These are phyloP conservation scores for Dromius quadrimaculatus DNA, from an alignment of 2,888 invertebrate genomes.

Conservation along the genomic window DNA sequence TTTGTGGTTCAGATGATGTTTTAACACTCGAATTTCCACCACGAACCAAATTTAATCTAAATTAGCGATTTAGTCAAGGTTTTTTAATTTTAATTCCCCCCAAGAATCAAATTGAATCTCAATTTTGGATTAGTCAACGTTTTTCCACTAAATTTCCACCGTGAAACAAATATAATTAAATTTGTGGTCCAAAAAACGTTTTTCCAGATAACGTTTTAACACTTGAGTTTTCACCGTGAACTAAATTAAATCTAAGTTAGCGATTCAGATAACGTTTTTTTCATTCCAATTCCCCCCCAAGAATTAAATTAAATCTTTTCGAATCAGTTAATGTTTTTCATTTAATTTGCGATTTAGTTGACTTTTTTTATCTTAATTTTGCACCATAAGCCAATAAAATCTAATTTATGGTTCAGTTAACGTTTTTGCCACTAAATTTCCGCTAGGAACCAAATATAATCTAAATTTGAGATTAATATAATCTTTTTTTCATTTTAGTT, in stretches of 20 bases:
- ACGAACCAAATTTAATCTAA: background rate
- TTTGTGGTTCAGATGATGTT: background rate
- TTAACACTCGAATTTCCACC: background rate
- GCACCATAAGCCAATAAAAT: background rate
- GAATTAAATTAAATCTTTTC: background rate
- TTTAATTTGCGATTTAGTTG: too few species aligned
- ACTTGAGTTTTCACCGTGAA: background rate
- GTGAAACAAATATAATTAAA: background rate
- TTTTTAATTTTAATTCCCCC: background rate
- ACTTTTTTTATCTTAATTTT: too few species aligned
- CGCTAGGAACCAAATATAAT: too few species aligned
- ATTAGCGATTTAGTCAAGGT: background rate
- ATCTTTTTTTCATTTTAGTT: background rate
- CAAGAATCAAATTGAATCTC: background rate
- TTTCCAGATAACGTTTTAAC: background rate
- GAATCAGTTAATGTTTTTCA: too few species aligned
- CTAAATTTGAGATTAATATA: too few species aligned
- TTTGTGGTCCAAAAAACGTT: too few species aligned
- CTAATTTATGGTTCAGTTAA: background rate
- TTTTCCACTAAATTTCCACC: too few species aligned
- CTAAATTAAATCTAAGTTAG: background rate
- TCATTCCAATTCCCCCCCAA: background rate
- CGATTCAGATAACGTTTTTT: background rate
- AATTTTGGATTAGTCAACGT: too few species aligned
- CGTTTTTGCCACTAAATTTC: too few species aligned